Base-by-base conservation (phyloP, 2,888 invertebrate genomes). In the Lutraria lutraria region DNA sequence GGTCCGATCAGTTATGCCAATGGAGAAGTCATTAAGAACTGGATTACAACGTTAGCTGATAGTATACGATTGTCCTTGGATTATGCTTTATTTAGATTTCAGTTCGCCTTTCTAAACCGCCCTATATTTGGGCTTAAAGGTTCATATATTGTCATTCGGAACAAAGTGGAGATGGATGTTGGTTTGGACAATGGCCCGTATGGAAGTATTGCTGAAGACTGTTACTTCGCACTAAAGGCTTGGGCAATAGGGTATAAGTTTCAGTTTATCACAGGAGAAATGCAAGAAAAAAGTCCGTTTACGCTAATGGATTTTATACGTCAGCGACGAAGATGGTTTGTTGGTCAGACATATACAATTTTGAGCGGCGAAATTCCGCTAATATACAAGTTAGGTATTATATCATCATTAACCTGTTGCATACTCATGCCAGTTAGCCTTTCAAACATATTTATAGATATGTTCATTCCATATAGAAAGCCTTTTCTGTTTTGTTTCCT, bases 1-100 rank as follows among this genome's bases (percentile, higher is more conserved):
- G 94, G 94, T 0, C 93, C 93, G 29, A 91, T 92, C 34, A 88
- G 72, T 56, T 92, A 92, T 81, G 89, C 88, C 0, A 87, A 87
- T 82, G 90, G 83, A 12, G 80, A 89, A 19, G 84, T 83, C 25
- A 86, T 92, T n/a, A 54, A 76, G 15, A 89, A 88, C 54, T 92
- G 92, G 92, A 31, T 89, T 19, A 91, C 92, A 29, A 92, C 92
- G 16, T 81, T 92, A 53, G 89, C 89, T 2, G 92, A 92, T 82
- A 82, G 90, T 29, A 83, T 89, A 13, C 54, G 92, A 29, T 76
- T 91, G 43, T 87, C 89, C 0, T 34, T 91, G 19, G 92, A 92
- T 85, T 92, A 90, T 85, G 89, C 86, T n/a, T 60, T 90, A 53
- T 83, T 90, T 29, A 87, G 92, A 60, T 92, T 92, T 63, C 87